A percentile compares a stretch with the other conserved stretches of the same genome.
These are phyloP conservation scores for Campaea margaritaria DNA, from an alignment of 2,888 invertebrate species.

Conservation along the genomic window DNA sequence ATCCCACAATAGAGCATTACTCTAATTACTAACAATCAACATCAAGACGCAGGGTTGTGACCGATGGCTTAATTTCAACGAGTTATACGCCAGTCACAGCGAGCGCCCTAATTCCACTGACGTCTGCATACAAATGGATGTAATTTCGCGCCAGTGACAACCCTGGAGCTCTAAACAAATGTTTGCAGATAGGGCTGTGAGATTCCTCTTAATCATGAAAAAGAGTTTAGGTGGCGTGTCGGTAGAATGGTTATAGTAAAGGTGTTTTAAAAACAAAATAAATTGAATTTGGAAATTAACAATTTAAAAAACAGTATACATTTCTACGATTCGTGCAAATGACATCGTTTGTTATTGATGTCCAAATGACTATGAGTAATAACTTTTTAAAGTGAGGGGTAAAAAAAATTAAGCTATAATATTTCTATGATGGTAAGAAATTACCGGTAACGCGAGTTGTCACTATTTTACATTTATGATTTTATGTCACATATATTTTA, in stretches of 20 bases:
- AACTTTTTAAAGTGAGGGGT: too few relatives aligned
- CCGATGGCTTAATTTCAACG: slow-evolving; percentile 80
- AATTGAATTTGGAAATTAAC: too few relatives aligned
- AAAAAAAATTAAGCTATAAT: too few relatives aligned
- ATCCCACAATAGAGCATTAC: slow-evolving; percentile 8
- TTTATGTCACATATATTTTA: not conserved
- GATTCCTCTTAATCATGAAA: slow-evolving; percentile 38
- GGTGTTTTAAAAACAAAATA: not conserved
- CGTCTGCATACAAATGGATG: slow-evolving; percentile 80
- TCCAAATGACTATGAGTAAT: too few relatives aligned
- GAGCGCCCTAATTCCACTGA: slow-evolving; percentile 55
- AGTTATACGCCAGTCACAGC: slow-evolving; percentile 68
- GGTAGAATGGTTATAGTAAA: not conserved
- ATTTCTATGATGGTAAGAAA: too few relatives aligned
- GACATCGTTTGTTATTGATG: too few relatives aligned
- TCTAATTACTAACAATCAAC: slow-evolving; percentile 25
- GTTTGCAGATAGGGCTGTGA: slow-evolving; percentile 64
- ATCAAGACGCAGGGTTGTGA: slow-evolving; percentile 50
- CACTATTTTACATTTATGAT: too few relatives aligned
- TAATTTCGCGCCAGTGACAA: slow-evolving; percentile 78
- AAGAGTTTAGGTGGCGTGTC: not conserved
- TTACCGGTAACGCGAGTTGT: too few relatives aligned
- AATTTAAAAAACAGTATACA: too few relatives aligned
- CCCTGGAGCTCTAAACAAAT: slow-evolving; percentile 76
- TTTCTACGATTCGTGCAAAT: too few relatives aligned